These are phyloP conservation scores for Drosophila melanica DNA, from an alignment of 1,140 invertebrate species.

Conservation along the genomic window DNA sequence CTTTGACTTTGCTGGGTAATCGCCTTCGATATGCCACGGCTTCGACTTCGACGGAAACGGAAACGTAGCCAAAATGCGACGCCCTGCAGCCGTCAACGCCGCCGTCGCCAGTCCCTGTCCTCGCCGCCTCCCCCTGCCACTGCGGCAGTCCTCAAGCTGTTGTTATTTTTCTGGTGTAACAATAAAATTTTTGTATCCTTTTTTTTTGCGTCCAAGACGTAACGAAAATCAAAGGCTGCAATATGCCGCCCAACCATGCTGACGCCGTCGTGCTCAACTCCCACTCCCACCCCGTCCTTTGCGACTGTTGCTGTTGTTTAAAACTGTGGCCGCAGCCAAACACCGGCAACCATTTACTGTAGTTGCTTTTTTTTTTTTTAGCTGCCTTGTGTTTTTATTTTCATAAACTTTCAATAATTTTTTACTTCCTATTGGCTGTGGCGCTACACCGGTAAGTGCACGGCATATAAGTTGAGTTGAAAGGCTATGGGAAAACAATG, in stretches of 20 bases:
- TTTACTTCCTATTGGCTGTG: conserved; percentile 53
- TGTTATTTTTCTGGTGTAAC: conserved; percentile 81
- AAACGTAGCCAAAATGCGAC: conserved; percentile 80
- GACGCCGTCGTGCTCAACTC: conserved; percentile 41
- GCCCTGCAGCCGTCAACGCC: conserved; percentile 57
- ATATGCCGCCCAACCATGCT: conserved; percentile 67
- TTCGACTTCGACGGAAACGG: conserved; percentile 70
- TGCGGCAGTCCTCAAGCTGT: conserved; percentile 45
- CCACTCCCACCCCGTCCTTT: neutral
- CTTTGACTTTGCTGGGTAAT: conserved; percentile 50
- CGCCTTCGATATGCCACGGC: conserved; percentile 63
- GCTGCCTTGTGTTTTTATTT: conserved; percentile 57
- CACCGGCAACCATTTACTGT: conserved; percentile 55
- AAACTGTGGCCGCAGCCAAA: conserved; percentile 57
- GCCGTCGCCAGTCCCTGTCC: neutral
- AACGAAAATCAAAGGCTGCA: conserved; percentile 76
- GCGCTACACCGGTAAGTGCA: conserved; percentile 19
- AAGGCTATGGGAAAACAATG: neutral
- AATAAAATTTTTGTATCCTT: conserved; percentile 68
- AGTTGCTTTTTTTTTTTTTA: conserved; percentile 60
- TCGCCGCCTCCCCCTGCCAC: neutral
- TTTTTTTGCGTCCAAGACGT: conserved; percentile 21
- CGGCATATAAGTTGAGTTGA: conserved; percentile 4
- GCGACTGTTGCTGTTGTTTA: conserved; percentile 59
- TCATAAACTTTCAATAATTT: conserved; percentile 80